These are phyloP conservation scores for Hiodon tergisus DNA, from an alignment of 2,113 vertebrate species.

Conservation along the genomic window DNA sequence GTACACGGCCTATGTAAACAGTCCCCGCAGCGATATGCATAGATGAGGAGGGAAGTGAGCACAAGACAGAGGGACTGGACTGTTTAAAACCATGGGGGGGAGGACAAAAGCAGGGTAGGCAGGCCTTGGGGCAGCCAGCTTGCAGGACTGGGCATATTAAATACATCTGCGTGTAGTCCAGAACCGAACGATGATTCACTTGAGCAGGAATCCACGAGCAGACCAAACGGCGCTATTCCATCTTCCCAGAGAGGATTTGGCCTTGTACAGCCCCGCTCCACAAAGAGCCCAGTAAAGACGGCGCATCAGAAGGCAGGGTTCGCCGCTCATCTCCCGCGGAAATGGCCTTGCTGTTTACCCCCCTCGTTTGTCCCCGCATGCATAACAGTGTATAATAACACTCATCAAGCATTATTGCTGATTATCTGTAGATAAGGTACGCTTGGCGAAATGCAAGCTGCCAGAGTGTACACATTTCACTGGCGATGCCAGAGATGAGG, in stretches of 20 bases:
- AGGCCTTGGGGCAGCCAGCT: not conserved
- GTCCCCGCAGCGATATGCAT: not conserved
- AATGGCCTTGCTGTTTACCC: not conserved
- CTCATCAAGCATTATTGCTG: conserved; percentile 20
- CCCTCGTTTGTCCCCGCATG: too few relatives aligned
- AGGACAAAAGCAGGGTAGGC: not conserved
- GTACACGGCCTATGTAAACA: not conserved
- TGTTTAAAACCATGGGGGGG: not conserved
- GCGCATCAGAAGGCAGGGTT: not conserved
- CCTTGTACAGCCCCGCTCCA: not conserved
- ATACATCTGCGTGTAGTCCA: not conserved
- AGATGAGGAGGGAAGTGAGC: not conserved
- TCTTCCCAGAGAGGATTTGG: not conserved
- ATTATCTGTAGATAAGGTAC: conserved; percentile 12
- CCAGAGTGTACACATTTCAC: not conserved
- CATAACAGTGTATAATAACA: conserved; percentile 7
- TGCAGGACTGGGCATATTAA: not conserved
- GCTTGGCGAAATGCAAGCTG: not conserved
- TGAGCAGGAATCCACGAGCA: not conserved
- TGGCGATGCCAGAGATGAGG: too few relatives aligned
- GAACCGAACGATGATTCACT: not conserved
- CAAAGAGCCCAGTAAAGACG: not conserved
- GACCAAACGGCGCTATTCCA: not conserved
- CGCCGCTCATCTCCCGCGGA: not conserved
- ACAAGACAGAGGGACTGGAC: not conserved